These are phyloP conservation scores for Cryptocephalus primarius DNA, from an alignment of 2,888 invertebrate genomes.

Conservation along the genomic window DNA sequence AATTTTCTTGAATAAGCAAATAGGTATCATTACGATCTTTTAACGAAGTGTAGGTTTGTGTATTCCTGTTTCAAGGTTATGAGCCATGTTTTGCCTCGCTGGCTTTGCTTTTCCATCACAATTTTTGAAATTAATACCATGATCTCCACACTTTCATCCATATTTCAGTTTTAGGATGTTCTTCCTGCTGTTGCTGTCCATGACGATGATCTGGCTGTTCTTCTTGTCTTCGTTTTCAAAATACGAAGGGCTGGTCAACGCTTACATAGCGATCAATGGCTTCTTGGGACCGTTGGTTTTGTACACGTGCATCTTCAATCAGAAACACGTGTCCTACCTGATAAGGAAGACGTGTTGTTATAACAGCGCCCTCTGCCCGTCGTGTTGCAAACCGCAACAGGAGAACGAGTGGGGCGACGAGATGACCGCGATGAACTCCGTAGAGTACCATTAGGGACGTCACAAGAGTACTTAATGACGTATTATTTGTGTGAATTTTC, in stretches of 20 bases:
- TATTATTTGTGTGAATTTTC: too few relatives aligned
- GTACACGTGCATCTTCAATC: slow-evolving; percentile 67
- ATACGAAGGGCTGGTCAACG: slow-evolving; percentile 61
- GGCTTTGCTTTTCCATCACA: too few relatives aligned
- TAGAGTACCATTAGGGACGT: slow-evolving; percentile 8
- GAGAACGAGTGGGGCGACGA: slow-evolving; percentile 81
- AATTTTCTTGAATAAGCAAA: slow-evolving; percentile 15
- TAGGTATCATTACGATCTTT: too few relatives aligned
- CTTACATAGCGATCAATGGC: slow-evolving; percentile 66
- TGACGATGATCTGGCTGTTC: slow-evolving; percentile 69
- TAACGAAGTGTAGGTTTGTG: too few relatives aligned
- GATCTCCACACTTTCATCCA: slow-evolving; percentile 15
- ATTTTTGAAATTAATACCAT: neutral
- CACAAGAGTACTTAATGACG: neutral
- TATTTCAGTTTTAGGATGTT: slow-evolving; percentile 73
- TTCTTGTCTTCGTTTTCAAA: slow-evolving; percentile 65
- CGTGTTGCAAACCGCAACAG: slow-evolving; percentile 49
- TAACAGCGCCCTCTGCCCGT: slow-evolving; percentile 40
- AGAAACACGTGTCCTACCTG: slow-evolving; percentile 68
- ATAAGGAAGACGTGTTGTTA: slow-evolving; percentile 72
- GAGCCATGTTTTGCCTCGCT: too few relatives aligned
- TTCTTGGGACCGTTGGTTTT: slow-evolving; percentile 63
- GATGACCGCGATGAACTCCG: slow-evolving; percentile 75
- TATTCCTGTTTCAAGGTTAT: too few relatives aligned
- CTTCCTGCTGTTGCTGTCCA: slow-evolving; percentile 59